Evolutionary conservation across 2,113 vertebrate genomes (phyloP).

Genomic region (Lamprotornis superbus): DNA sequence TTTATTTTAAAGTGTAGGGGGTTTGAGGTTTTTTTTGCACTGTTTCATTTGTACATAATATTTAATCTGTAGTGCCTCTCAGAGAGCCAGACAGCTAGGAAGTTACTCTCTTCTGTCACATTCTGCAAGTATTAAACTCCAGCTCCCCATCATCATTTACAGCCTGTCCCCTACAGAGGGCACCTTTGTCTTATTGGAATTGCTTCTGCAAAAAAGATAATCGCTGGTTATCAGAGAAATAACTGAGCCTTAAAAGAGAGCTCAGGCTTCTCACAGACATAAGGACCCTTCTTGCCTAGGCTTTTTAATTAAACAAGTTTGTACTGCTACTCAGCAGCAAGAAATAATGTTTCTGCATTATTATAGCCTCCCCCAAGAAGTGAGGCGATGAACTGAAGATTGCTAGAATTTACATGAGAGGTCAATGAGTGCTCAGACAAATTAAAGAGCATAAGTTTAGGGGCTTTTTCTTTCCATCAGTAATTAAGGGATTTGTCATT

Average conservation of each 20-base stretch:
- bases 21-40: neutral
- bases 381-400: slow-evolving; percentile 20
- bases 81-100: neutral
- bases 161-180: slow-evolving; percentile 79
- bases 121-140: neutral
- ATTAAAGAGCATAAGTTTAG: slow-evolving; percentile 45
- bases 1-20: neutral
- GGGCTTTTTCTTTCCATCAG: neutral
- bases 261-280: neutral
- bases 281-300: neutral
- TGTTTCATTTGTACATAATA: neutral
- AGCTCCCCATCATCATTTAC: slow-evolving; percentile 58
- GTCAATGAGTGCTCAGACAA: slow-evolving; percentile 27
- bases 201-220: slow-evolving; percentile 29
- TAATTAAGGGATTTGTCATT: slow-evolving; percentile 44
- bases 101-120: neutral
- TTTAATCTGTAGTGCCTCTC: neutral
- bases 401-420: slow-evolving; percentile 47
- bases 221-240: slow-evolving; percentile 45
- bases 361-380: neutral
- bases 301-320: slow-evolving; percentile 35
- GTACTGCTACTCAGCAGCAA: neutral
- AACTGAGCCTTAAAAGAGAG: slow-evolving; percentile 31
- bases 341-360: neutral
- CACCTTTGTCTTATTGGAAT: slow-evolving; percentile 78